These are phyloP conservation scores for Schrankia costaestrigalis DNA, from an alignment of 2,888 invertebrate species.

Conservation along the genomic window DNA sequence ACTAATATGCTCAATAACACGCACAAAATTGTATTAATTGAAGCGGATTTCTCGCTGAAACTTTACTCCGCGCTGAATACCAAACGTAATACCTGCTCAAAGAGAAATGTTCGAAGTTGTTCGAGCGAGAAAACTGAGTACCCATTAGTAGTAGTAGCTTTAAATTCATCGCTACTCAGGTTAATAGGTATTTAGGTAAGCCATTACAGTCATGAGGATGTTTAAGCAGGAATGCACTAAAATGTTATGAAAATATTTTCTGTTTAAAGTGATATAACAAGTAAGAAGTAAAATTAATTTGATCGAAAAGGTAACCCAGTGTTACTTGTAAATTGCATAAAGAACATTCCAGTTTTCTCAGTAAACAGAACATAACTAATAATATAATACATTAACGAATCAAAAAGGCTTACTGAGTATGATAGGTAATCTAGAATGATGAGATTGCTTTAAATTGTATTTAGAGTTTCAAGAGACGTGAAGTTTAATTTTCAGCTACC, in stretches of 20 bases:
- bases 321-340: too few species aligned
- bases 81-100: constrained; percentile 13
- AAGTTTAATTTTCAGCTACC: too few species aligned
- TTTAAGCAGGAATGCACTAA: constrained; percentile 24
- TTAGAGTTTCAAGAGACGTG: too few species aligned
- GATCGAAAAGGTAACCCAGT: too few species aligned
- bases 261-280: too few species aligned
- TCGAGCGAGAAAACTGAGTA: constrained; percentile 7
- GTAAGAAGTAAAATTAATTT: too few species aligned
- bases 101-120: constrained; percentile 10
- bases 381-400: too few species aligned
- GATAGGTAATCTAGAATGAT: too few species aligned
- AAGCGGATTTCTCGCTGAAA: constrained; percentile 25
- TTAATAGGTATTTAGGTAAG: constrained; percentile 20
- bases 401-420: too few species aligned
- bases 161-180: constrained; percentile 15
- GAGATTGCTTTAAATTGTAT: too few species aligned
- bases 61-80: constrained; percentile 17
- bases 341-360: too few species aligned
- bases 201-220: constrained; percentile 22
- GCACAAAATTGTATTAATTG: constrained; percentile 28
- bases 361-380: too few species aligned
- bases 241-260: constrained; percentile 32
- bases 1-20: constrained; percentile 18
- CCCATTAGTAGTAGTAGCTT: constrained; percentile 18